Evolutionary conservation across 2,888 invertebrate genomes (phyloP), one percentile per base, ranked within the genome.

Genomic region (Pegoplata infirma): DNA sequence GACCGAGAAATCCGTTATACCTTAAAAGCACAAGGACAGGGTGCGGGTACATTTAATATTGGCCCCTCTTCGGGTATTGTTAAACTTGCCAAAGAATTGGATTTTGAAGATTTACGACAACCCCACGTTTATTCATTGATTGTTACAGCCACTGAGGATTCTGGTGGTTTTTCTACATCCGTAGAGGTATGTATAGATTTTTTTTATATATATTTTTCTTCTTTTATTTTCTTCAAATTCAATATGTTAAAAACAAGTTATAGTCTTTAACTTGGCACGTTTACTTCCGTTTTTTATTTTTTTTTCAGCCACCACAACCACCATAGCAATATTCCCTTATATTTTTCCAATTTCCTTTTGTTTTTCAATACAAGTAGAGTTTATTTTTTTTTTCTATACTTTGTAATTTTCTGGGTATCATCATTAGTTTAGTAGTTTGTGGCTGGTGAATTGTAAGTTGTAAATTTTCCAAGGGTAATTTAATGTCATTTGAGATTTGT

Each of bases 1-100:
- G 97, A 98, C 90, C 94, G 97, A 68, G 97, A 97, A 90, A 97
- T 98, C 84, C 94, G 97, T n/a, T 98, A 98, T 90, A 97, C 97
- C 0, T 90, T 98, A 81, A 96, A 97, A 88, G 97, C 98, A 0
- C 96, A 97, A 89, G 97, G 97, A 5, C 97, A 96, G 90, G 97
- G 97, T 8, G 96, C 97, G 7, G 97, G 97, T 55, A 97, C 97
- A 8, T 98, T 98, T 90, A 97, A 97, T 90, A 98, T 98, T 85
- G 97, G 97, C 0, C 96, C 97, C 2, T 95, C 96, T 17, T 96
- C 97, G 36, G 98, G 98, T 68, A 96, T 98, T 84, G 97, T 99
- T 17, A 98, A 98, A 90, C 91, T 99, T 83, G 97, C 97, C 10
- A 97, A 98, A 89, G 97, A 97, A 90, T 91, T 99, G 85, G 99